Evolutionary conservation across 2,113 vertebrate species (phyloP).

Genomic region (Trachemys scripta): DNA sequence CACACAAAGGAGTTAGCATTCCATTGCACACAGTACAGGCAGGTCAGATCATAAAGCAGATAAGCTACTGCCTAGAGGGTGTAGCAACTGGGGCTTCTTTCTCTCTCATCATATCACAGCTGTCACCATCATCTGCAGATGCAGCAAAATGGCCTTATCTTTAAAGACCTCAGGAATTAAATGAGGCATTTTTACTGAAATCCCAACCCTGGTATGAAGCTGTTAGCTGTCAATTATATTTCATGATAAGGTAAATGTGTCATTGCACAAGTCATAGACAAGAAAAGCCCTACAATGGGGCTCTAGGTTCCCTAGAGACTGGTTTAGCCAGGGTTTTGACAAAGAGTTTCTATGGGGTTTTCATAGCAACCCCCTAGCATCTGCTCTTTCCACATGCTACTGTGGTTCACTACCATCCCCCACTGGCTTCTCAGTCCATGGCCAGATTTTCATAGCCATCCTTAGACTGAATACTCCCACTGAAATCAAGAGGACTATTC

Average conservation of each 20-base stretch:
- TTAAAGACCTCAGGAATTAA: constrained; percentile 44
- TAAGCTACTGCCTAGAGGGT: background rate
- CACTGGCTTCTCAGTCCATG: background rate
- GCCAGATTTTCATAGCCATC: background rate
- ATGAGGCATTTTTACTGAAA: constrained; percentile 55
- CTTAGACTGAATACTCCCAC: background rate
- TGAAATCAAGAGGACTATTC: background rate
- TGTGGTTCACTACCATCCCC: constrained; percentile 25
- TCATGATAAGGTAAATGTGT: constrained; percentile 53
- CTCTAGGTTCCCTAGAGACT: constrained; percentile 19
- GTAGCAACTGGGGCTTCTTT: background rate
- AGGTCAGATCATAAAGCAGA: constrained; percentile 9
- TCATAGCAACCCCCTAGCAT: background rate
- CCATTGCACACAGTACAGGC: background rate
- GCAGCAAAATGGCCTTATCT: constrained; percentile 39
- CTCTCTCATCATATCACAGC: background rate
- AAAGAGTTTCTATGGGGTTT: background rate
- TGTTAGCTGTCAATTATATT: constrained; percentile 45
- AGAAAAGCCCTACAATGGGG: background rate
- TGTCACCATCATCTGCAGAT: constrained; percentile 1
- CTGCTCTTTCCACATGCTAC: constrained; percentile 4
- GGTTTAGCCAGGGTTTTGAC: accelerated
- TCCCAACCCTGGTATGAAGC: constrained; percentile 58
- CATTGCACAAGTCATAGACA: constrained; percentile 39
- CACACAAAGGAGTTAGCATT: background rate